Conservation (phyloP, 1,140 invertebrate species). For the Glossosoma conforme region DNA sequence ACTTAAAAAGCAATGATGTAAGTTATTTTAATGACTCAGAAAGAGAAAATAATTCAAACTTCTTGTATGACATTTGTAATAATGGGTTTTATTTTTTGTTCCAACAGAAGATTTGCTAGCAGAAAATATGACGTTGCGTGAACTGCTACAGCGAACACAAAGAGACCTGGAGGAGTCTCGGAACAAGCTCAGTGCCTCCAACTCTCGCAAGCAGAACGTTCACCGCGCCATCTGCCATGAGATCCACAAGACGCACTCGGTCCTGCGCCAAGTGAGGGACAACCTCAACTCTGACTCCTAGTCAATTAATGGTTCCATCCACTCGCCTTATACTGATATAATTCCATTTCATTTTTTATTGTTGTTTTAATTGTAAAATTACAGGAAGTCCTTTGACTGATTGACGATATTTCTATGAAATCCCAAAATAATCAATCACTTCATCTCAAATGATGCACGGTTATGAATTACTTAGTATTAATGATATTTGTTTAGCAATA, state of each 20-base stretch:
- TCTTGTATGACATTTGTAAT: slow-evolving; percentile 1
- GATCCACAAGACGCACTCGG: slow-evolving; percentile 58
- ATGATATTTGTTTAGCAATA: too few species aligned
- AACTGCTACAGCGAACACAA: slow-evolving; percentile 52
- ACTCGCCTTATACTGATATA: neutral
- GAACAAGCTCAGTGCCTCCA: slow-evolving; percentile 51
- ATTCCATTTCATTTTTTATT: slow-evolving; percentile 7
- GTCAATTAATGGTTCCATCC: neutral
- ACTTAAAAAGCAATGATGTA: neutral
- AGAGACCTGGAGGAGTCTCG: slow-evolving; percentile 54
- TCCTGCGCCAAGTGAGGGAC: slow-evolving; percentile 53
- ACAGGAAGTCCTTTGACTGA: too few species aligned
- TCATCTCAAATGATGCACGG: too few species aligned
- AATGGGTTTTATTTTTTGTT: slow-evolving; percentile 27
- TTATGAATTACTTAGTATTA: too few species aligned
- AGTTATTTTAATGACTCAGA: neutral
- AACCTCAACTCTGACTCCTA: slow-evolving; percentile 35
- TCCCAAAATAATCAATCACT: too few species aligned
- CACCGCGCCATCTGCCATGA: slow-evolving; percentile 59
- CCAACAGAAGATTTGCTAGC: slow-evolving; percentile 49
- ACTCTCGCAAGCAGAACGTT: slow-evolving; percentile 54
- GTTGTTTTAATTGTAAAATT: too few species aligned
- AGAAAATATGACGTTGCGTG: slow-evolving; percentile 54
- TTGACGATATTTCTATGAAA: too few species aligned
- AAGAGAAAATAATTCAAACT: neutral